Evolutionary conservation across 2,797 vertebrate genomes (phyloP).

Genomic region (Peromyscus aztecus): DNA sequence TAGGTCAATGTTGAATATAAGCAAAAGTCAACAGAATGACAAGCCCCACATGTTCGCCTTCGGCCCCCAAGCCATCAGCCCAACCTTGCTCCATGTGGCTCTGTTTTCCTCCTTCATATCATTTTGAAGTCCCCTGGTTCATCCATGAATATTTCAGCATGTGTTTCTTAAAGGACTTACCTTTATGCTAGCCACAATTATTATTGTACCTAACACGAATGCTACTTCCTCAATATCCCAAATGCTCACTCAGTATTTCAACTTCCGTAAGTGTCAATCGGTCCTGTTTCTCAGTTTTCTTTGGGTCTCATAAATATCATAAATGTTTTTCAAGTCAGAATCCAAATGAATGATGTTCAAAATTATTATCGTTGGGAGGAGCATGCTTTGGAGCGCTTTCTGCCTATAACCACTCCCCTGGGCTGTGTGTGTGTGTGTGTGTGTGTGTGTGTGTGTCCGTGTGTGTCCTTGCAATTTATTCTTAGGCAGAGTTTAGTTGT

Average conservation of each 20-base stretch:
- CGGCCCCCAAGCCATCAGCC: background rate
- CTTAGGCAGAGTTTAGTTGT: background rate
- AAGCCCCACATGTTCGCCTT: fast-evolving
- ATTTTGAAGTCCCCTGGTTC: background rate
- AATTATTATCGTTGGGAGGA: background rate
- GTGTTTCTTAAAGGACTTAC: background rate
- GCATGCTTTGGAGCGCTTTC: slow-evolving; percentile 3
- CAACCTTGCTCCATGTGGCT: fast-evolving
- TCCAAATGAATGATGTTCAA: slow-evolving; percentile 43
- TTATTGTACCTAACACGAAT: slow-evolving; percentile 43
- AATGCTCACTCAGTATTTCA: background rate
- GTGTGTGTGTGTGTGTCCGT: no score
- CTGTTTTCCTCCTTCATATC: background rate
- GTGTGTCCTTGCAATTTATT: slow-evolving; percentile 13
- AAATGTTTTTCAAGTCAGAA: slow-evolving; percentile 48
- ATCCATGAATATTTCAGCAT: background rate
- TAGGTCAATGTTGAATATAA: background rate
- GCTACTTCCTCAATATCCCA: slow-evolving; percentile 44
- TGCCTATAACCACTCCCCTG: background rate
- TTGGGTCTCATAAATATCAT: slow-evolving; percentile 25
- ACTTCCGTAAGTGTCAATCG: background rate
- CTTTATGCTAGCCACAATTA: background rate
- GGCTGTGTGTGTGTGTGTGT: no score
- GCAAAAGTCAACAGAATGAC: background rate
- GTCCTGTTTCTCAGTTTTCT: background rate